phyloP scores from a whole-genome alignment of 2,888 invertebrate genomes.

The Sinohyriopsis cumingii region DNA sequence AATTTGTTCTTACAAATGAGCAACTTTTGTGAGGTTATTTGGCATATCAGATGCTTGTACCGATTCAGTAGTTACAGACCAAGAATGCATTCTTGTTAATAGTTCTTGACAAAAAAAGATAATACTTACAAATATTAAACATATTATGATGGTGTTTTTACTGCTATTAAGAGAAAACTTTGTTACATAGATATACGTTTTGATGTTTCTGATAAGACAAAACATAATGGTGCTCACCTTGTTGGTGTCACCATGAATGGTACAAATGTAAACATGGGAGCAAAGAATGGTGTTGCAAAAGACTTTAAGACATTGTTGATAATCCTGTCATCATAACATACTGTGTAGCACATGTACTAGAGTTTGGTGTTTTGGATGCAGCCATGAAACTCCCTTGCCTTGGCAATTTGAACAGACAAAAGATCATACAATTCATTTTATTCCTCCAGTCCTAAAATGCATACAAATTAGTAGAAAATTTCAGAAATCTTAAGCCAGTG shows the following conservation, averaged over 20 bases:
- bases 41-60: no score
- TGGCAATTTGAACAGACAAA: conserved; percentile 17
- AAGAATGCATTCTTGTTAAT: background rate
- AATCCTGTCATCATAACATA: conserved; percentile 19
- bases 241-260: conserved; percentile 26
- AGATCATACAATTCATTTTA: conserved; percentile 15
- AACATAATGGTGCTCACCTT: background rate
- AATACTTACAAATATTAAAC: no score
- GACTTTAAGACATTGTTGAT: conserved; percentile 10
- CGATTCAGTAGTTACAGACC: no score
- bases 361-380: conserved; percentile 21
- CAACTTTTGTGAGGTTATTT: no score
- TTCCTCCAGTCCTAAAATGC: conserved; percentile 21
- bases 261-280: conserved; percentile 19
- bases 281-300: conserved; percentile 20
- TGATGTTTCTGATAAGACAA: no score
- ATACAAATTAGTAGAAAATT: conserved; percentile 4
- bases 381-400: conserved; percentile 14
- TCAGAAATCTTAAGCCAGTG: conserved; percentile 6
- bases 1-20: no score
- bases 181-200: no score
- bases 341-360: conserved; percentile 23
- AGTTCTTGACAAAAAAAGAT: no score
- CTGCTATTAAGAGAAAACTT: no score
- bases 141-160: no score